Percentiles rank a stretch among this genome's conserved stretches.
Evolutionary conservation across 2,888 invertebrate species (phyloP).

Genomic region (Chelonus formosanus): DNA sequence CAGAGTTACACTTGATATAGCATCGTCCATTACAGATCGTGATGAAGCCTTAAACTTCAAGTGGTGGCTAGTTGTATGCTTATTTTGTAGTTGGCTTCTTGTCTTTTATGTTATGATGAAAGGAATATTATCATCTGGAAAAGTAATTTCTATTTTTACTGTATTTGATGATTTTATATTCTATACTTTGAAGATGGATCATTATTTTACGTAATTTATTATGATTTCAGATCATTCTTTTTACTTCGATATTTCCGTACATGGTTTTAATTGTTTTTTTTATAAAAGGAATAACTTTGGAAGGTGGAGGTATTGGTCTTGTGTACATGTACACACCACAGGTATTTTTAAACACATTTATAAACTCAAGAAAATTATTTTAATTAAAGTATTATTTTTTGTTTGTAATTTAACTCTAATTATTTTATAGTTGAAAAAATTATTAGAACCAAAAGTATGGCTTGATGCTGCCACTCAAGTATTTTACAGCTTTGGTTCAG

Average conservation of each 20-base stretch:
- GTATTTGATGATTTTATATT: constrained; percentile 17
- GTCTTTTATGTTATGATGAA: constrained; percentile 97
- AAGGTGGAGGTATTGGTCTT: too few relatives aligned
- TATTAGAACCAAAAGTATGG: constrained; percentile 91
- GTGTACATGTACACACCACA: too few relatives aligned
- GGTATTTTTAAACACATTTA: neutral
- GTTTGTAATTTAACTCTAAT: neutral
- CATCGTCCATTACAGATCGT: constrained; percentile 73
- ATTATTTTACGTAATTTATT: constrained; percentile 29
- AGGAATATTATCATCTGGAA: constrained; percentile 95
- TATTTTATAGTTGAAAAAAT: constrained; percentile 76
- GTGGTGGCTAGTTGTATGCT: constrained; percentile 92
- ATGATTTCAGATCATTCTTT: constrained; percentile 83
- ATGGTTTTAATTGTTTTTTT: constrained; percentile 94
- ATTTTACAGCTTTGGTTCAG: constrained; percentile 91
- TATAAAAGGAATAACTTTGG: constrained; percentile 83
- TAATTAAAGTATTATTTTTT: neutral
- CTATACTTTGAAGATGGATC: constrained; percentile 6
- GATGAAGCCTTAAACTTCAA: constrained; percentile 85
- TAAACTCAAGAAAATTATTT: too few relatives aligned
- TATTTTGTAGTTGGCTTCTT: constrained; percentile 87
- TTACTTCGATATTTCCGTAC: constrained; percentile 96
- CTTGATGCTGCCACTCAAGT: constrained; percentile 96
- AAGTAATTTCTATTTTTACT: constrained; percentile 68
- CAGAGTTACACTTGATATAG: constrained; percentile 85